These are phyloP conservation scores for Momotus momota DNA, from an alignment of 2,797 vertebrate species.

Conservation along the genomic window DNA sequence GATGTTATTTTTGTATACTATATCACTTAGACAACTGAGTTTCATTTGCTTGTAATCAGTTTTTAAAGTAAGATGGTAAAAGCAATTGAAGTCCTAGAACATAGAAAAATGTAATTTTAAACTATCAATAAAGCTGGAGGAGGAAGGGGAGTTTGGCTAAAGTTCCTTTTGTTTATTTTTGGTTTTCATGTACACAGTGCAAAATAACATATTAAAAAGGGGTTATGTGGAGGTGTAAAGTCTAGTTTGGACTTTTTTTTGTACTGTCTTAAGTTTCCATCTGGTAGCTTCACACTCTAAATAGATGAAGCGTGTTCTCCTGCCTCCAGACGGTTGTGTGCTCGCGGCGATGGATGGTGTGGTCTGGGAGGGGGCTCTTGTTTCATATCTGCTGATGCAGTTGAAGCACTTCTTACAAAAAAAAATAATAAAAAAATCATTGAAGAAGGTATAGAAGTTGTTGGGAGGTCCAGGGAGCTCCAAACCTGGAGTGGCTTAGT, in stretches of 20 bases:
- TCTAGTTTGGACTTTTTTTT: slow-evolving; percentile 73
- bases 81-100: slow-evolving; percentile 99
- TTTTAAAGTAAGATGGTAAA: slow-evolving; percentile 99
- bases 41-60: slow-evolving; percentile 99
- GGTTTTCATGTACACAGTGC: slow-evolving; percentile 78
- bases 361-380: neutral
- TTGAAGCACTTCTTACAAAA: neutral
- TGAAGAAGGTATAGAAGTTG: rapidly evolving
- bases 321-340: neutral
- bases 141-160: slow-evolving; percentile 92
- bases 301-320: neutral
- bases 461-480: rapidly evolving
- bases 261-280: neutral
- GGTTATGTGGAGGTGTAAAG: slow-evolving; percentile 74
- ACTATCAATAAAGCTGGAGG: slow-evolving; percentile 99
- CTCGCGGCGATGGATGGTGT: neutral
- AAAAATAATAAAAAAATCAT: rapidly evolving
- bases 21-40: slow-evolving; percentile 99
- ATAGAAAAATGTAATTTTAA: slow-evolving; percentile 99
- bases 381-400: rapidly evolving
- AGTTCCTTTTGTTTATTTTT: slow-evolving; percentile 81
- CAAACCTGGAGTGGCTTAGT: neutral
- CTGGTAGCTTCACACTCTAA: neutral
- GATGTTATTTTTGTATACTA: slow-evolving; percentile 99
- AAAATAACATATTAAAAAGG: slow-evolving; percentile 78